These are phyloP conservation scores for Tor tambroides DNA, from an alignment of 2,113 vertebrate species.

Conservation along the genomic window DNA sequence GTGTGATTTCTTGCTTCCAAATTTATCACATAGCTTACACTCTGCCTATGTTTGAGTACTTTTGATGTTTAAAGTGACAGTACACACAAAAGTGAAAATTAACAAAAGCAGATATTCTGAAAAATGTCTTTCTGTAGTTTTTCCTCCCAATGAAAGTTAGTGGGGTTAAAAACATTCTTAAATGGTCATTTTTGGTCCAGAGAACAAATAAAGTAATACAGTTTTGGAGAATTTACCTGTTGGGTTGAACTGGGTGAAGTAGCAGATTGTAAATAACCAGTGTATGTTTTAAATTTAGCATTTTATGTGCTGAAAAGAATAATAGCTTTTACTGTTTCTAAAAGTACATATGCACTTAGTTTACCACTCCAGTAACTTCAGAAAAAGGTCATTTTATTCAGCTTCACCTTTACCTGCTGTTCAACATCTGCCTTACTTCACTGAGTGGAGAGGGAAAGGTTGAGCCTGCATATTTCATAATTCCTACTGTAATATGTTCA, in stretches of 20 bases:
- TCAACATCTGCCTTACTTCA: slow-evolving; percentile 15
- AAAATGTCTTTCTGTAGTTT: too few species aligned
- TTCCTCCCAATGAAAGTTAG: too few species aligned
- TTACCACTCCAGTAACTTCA: background rate
- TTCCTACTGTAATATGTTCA: slow-evolving; percentile 48
- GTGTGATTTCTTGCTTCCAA: background rate
- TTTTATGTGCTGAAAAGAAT: background rate
- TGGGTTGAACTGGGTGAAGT: background rate
- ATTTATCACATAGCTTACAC: background rate
- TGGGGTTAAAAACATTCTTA: background rate
- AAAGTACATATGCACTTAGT: too few species aligned
- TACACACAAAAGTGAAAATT: background rate
- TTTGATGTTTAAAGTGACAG: background rate
- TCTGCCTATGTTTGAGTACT: background rate
- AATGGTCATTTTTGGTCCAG: background rate
- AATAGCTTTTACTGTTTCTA: background rate
- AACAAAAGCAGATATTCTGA: too few species aligned
- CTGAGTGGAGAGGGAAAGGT: slow-evolving; percentile 68
- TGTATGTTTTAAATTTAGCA: background rate
- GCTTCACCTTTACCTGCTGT: slow-evolving; percentile 44
- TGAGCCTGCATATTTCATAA: slow-evolving; percentile 77
- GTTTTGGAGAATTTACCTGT: background rate
- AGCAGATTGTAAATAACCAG: background rate
- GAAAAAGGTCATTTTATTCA: slow-evolving; percentile 25
- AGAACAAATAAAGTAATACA: background rate